Base-by-base conservation (phyloP, 1,140 invertebrate species). In the Saccostrea glomerata region DNA sequence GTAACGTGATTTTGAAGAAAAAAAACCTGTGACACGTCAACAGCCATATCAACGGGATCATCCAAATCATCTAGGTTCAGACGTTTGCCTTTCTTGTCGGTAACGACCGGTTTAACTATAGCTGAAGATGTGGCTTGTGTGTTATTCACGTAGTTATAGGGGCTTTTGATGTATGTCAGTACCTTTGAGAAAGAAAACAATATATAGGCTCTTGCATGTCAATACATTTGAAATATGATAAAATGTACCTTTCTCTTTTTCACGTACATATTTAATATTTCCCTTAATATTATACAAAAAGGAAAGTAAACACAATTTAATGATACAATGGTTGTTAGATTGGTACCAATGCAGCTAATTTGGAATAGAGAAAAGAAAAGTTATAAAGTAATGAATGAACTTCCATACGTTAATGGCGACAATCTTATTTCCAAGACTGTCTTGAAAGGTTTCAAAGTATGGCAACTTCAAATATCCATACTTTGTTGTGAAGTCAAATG, bases 81-180 rank as follows among this genome's bases (percentile, higher is more conserved):
- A 13, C 30, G 70, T 36, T 77, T 77, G 23, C 70, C 70, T 30
- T 77, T 77, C 30, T 30, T 77, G 25, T 77, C 70, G 25, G 70
- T 30, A 15, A 77, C 25, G 9, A 77, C 70, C 25, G 25, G 23
- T 30, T 77, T 77, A 36, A 77, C 70, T 2, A 36, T 77, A 25
- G 70, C 6, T 30, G 70, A 77, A 12, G 70, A 15, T 30, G 70
- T 77, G 25, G 70, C 70, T 30, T 77, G 25, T 15, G 70, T 77
- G 70, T 77, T 77, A 12, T 77, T 77, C 23, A 77, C 70, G 23
- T 77, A 77, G 15, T 77, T 77, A 77, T 77, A 77, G 2, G 70
- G 70, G 13, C 70, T 77, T 77, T 77, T 11, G 25, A 77, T 77
- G 25, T 77, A 77, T 30, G 70, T 77, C 15, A 77, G 15, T 12